These are phyloP conservation scores for Alauda arvensis DNA, from an alignment of 2,797 vertebrate species.

Conservation along the genomic window DNA sequence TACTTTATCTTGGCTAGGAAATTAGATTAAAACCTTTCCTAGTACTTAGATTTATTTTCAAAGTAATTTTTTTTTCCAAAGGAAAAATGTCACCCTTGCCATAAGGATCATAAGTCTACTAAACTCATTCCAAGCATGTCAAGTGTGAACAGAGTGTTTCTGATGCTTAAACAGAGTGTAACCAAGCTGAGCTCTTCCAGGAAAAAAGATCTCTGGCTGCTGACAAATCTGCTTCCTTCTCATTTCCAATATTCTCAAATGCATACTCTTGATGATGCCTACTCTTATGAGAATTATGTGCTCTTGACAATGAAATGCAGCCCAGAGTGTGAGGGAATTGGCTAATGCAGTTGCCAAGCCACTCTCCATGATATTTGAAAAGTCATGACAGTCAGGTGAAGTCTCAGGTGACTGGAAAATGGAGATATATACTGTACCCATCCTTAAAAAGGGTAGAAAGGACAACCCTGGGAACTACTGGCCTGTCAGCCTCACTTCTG, in stretches of 20 bases:
- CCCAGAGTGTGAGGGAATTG: background rate
- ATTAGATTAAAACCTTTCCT: background rate
- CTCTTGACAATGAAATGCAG: background rate
- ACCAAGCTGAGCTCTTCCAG: background rate
- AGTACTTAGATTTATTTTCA: background rate
- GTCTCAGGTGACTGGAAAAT: background rate
- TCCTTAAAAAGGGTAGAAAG: background rate
- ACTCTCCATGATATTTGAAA: background rate
- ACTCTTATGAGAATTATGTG: background rate
- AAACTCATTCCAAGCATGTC: background rate
- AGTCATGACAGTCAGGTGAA: background rate
- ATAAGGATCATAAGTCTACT: background rate
- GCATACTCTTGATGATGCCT: background rate
- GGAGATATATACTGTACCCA: background rate
- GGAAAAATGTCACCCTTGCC: background rate
- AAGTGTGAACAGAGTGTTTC: background rate
- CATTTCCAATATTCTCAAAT: background rate
- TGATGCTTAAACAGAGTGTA: background rate
- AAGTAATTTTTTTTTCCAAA: background rate
- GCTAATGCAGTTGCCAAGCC: background rate
- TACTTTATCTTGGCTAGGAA: background rate
- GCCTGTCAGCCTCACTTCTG: background rate
- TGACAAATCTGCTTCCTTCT: background rate
- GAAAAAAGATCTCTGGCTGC: background rate
- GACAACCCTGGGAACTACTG: background rate